A percentile compares a stretch with the other conserved stretches of the same genome.
phyloP scores from a whole-genome alignment of 2,888 invertebrate genomes.

The Invenusta paracnida region DNA sequence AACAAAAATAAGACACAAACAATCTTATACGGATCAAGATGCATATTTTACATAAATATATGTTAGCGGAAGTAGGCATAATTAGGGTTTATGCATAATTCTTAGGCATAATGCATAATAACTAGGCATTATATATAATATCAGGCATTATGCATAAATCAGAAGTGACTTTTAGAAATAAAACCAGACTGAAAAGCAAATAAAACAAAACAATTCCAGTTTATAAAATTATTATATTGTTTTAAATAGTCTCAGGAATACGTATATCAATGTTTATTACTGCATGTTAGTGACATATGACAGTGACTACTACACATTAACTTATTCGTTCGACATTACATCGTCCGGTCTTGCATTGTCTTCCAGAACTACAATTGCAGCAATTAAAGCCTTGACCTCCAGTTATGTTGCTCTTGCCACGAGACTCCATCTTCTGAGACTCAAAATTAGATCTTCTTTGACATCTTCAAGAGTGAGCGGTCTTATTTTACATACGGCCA shows the following conservation, averaged over 20 bases:
- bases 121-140: neutral
- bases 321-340: neutral
- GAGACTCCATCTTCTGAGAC: neutral
- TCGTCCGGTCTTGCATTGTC: neutral
- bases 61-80: neutral
- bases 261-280: neutral
- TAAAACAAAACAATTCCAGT: neutral
- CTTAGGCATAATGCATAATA: neutral
- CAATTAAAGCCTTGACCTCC: neutral
- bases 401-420: neutral
- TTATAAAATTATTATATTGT: conserved; percentile 24
- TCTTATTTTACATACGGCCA: neutral
- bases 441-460: neutral
- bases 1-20: too few relatives aligned
- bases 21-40: too few relatives aligned
- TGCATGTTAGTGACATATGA: neutral
- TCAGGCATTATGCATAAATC: neutral
- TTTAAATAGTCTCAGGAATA: neutral
- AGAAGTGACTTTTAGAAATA: neutral
- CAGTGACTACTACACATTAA: neutral
- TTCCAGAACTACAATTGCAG: neutral
- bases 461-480: neutral
- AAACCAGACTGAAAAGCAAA: too few relatives aligned
- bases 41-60: too few relatives aligned
- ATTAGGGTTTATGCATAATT: neutral